Conservation (phyloP, 2,113 vertebrate species). For the Rhagologus leucostigma region DNA sequence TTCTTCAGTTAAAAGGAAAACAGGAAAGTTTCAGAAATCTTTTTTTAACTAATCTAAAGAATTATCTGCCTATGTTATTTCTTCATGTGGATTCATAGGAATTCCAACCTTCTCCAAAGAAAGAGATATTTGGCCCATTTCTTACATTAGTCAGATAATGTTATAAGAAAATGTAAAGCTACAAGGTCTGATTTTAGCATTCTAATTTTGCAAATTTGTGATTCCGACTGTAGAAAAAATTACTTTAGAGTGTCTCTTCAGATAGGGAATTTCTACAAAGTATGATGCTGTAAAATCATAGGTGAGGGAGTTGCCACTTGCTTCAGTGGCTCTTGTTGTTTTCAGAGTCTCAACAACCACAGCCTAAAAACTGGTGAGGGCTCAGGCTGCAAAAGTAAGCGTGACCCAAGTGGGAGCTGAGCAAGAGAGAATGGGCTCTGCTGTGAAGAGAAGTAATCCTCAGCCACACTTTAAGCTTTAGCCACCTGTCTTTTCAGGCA, state of each 20-base stretch:
- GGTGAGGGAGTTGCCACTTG: neutral
- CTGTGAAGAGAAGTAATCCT: neutral
- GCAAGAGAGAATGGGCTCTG: neutral
- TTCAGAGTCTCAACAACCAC: neutral
- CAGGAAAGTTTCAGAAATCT: neutral
- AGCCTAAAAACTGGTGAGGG: neutral
- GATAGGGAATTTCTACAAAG: neutral
- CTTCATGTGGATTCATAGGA: neutral
- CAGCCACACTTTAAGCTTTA: neutral
- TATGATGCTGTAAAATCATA: neutral
- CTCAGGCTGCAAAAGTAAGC: neutral
- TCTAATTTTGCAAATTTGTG: neutral
- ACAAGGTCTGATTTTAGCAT: neutral
- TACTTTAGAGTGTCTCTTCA: neutral
- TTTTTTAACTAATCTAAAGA: neutral
- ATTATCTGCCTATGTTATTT: neutral
- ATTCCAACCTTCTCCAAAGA: neutral
- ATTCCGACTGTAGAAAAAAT: neutral
- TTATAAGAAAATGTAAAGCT: neutral
- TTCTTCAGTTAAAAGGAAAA: neutral
- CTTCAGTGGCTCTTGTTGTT: neutral
- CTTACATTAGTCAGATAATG: neutral
- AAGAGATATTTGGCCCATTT: neutral
- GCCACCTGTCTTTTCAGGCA: neutral
- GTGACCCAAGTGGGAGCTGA: neutral